Percentiles rank a stretch among this genome's conserved stretches.
Conservation (phyloP, 2,113 vertebrate genomes). For the Ahaetulla prasina region DNA sequence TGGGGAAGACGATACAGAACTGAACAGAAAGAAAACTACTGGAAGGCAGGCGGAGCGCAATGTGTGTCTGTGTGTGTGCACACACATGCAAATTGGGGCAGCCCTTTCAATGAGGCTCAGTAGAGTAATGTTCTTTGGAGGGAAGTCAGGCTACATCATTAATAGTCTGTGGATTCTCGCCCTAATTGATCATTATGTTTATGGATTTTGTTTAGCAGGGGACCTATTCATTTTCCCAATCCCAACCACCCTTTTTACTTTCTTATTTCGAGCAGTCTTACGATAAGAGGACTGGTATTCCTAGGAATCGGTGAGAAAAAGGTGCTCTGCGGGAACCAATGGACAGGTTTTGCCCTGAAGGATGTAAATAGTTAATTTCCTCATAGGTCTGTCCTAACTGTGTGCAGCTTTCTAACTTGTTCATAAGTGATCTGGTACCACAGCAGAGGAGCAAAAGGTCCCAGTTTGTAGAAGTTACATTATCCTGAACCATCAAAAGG, state of each 20-base stretch:
- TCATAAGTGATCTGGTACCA: neutral
- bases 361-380: neutral
- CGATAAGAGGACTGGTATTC: neutral
- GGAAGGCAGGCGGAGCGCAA: neutral
- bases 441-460: neutral
- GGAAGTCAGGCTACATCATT: neutral
- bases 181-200: neutral
- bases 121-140: neutral
- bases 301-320: neutral
- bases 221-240: neutral
- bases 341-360: neutral
- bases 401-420: neutral
- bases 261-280: neutral
- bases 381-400: neutral
- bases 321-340: neutral
- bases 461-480: neutral
- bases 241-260: neutral
- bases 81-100: neutral
- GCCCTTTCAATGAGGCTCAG: slow-evolving; percentile 9
- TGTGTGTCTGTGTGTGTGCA: neutral
- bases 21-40: neutral
- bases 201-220: neutral
- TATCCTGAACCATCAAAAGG: neutral
- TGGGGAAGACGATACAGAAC: slow-evolving; percentile 9
- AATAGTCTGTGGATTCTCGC: neutral